Evolutionary conservation across 2,113 vertebrate species (phyloP).

Genomic region (human): DNA sequence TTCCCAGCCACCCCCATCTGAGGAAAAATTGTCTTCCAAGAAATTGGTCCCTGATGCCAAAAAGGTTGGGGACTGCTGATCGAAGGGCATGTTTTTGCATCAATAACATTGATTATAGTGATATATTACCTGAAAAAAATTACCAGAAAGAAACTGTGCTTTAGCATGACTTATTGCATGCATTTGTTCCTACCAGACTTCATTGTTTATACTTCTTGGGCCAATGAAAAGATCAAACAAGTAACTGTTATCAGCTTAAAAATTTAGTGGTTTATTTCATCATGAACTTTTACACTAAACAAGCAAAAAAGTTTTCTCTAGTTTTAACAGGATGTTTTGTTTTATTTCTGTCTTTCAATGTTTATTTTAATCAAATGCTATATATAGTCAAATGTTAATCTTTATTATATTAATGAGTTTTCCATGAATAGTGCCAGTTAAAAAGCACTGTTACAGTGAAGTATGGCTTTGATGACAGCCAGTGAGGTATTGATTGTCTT

Average conservation of each 20-base stretch:
- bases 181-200: conserved; percentile 27
- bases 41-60: no score
- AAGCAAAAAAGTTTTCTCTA: conserved; percentile 26
- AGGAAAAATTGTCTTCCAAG: no score
- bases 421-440: background rate
- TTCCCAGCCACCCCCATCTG: no score
- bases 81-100: background rate
- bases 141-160: conserved; percentile 28
- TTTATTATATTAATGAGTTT: conserved; percentile 27
- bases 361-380: conserved; percentile 46
- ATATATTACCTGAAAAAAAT: conserved; percentile 53
- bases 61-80: no score
- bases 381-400: background rate
- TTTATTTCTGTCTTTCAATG: conserved; percentile 50
- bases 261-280: conserved; percentile 41
- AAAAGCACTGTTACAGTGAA: background rate
- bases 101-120: conserved; percentile 1
- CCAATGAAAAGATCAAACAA: conserved; percentile 50
- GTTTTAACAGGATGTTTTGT: background rate
- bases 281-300: conserved; percentile 61
- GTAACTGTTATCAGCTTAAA: background rate
- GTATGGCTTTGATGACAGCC: background rate
- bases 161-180: conserved; percentile 19
- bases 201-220: background rate
- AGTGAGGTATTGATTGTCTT: background rate